Evolutionary conservation across 1,140 invertebrate genomes (phyloP), one percentile per base, ranked within the genome.

Genomic region (Lethrus apterus): DNA sequence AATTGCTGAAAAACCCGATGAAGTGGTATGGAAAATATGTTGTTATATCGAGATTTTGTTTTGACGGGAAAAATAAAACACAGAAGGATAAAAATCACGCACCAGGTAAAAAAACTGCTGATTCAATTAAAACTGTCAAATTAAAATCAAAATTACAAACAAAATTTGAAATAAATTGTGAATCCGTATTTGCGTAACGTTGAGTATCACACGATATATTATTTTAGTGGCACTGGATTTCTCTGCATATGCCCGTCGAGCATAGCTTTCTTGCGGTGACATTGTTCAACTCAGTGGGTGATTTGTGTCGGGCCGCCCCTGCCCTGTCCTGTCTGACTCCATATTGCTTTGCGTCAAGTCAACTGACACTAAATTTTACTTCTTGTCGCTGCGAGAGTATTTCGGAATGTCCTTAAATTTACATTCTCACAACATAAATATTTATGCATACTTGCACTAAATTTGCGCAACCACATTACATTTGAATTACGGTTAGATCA

Each of bases 241-340:
- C 23, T n/a, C 23, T 5, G 23, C 23, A 26, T 26, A n/a, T 7
- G 23, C 40, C 40, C 29, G 40, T 42, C 40, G 21, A 42, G 24
- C 29, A 29, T 42, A 42, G 29, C 21, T 42, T 29, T 45, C 51
- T 56, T 56, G 55, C 49, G 52, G 55, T 50, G 52, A 54, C 55
- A 54, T 57, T 57, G 52, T 54, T 57, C 48, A 52, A 57, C 52
- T 54, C 52, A 47, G 33, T 24, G 49, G 55, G 52, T 54, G 55
- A 57, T 57, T 57, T 57, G 55, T 57, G 55, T 57, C 30, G 44
- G 44, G 43, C 54, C 50, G 50, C 54, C 50, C 35, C 46, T 42
- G 38, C 43, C 44, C 50, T 50, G 50, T 52, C 46, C 46, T 41
- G 46, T 47, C 46, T 47, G 35, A 40, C 46, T 41, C 38, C 46